These are phyloP conservation scores for Aphis gossypii DNA, from an alignment of 1,140 invertebrate genomes.

Conservation along the genomic window DNA sequence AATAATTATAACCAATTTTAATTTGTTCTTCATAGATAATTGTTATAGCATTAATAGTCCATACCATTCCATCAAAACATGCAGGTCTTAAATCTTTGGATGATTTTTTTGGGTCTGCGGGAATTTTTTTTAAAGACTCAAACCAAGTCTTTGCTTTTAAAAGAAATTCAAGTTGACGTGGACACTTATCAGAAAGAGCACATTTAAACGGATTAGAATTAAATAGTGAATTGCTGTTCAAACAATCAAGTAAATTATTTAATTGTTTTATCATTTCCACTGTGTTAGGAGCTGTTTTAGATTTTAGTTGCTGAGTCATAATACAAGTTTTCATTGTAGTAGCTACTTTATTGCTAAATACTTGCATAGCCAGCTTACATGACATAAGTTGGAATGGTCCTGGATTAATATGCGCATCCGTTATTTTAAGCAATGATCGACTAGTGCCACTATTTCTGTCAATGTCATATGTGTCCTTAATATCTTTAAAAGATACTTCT, in stretches of 20 bases:
- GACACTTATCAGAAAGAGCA: too few species aligned
- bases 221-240: neutral
- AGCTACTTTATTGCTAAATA: neutral
- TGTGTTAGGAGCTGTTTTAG: neutral
- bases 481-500: neutral
- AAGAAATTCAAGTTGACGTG: too few species aligned
- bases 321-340: neutral
- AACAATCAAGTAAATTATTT: neutral
- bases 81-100: too few species aligned
- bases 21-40: too few species aligned
- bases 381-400: neutral
- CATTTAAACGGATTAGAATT: too few species aligned
- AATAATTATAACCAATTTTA: too few species aligned
- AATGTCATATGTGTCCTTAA: neutral
- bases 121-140: too few species aligned
- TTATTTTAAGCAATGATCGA: neutral
- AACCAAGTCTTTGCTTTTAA: too few species aligned
- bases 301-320: neutral
- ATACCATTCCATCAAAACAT: too few species aligned
- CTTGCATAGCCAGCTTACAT: neutral
- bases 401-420: neutral
- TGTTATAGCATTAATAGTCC: too few species aligned
- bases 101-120: too few species aligned
- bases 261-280: neutral
- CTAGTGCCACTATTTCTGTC: neutral